A percentile compares a stretch with the other conserved stretches of the same genome.
These are phyloP conservation scores for Macaria notata DNA, from an alignment of 2,888 invertebrate genomes.

Conservation along the genomic window DNA sequence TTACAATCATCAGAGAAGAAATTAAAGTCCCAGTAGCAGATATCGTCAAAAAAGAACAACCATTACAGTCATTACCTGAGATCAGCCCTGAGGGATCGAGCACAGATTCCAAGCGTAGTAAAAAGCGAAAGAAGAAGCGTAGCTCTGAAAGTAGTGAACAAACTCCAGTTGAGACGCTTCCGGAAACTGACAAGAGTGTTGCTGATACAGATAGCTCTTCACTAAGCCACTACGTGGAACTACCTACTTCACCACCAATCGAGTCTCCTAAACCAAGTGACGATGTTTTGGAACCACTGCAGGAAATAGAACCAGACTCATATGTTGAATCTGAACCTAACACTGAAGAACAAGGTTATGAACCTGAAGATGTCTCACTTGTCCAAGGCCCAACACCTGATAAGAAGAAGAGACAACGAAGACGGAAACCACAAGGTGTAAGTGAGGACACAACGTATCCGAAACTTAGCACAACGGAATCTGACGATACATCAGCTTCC, in stretches of 20 bases:
- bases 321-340: conserved; percentile 68
- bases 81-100: conserved; percentile 42
- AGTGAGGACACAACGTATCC: conserved; percentile 73
- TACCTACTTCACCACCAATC: conserved; percentile 72
- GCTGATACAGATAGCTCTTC: conserved; percentile 69
- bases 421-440: conserved; percentile 57
- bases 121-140: conserved; percentile 85
- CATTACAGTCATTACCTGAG: conserved; percentile 41
- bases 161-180: conserved; percentile 44
- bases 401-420: conserved; percentile 79
- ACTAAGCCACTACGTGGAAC: conserved; percentile 67
- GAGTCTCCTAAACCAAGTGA: conserved; percentile 70
- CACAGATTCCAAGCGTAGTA: conserved; percentile 78
- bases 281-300: conserved; percentile 37
- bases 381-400: conserved; percentile 48
- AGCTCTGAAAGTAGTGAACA: conserved; percentile 55
- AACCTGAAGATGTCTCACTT: conserved; percentile 85
- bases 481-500: conserved; percentile 58
- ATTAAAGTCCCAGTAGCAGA: conserved; percentile 39
- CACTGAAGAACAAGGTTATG: conserved; percentile 86
- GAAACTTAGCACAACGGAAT: conserved; percentile 62
- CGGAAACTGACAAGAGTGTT: conserved; percentile 65
- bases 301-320: conserved; percentile 62
- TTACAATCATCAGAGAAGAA: conserved; percentile 50
- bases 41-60: conserved; percentile 63